These are phyloP conservation scores for Magallana gigas DNA, from an alignment of 1,140 invertebrate species.

Conservation along the genomic window DNA sequence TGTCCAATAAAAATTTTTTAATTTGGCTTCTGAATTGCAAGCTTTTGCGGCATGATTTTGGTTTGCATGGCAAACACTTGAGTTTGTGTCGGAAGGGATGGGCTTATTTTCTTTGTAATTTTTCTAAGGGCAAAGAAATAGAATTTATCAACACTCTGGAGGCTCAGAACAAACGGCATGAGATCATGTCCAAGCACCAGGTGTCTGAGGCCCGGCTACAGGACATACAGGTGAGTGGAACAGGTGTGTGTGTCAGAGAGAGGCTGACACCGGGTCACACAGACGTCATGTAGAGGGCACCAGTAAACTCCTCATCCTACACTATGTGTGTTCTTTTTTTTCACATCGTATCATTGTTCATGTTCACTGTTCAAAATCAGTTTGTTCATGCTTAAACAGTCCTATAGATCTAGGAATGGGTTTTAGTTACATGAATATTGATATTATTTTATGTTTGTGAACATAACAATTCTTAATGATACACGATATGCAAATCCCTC, in stretches of 20 bases:
- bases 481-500: too few species aligned
- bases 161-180: slow-evolving; percentile 95
- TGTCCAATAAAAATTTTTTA: background rate
- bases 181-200: slow-evolving; percentile 82
- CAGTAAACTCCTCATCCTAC: too few species aligned
- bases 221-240: slow-evolving; percentile 81
- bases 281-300: too few species aligned
- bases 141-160: slow-evolving; percentile 98
- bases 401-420: too few species aligned
- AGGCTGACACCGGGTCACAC: too few species aligned
- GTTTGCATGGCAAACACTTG: slow-evolving; percentile 15
- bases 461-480: too few species aligned
- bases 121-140: slow-evolving; percentile 90
- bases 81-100: background rate
- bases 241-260: background rate
- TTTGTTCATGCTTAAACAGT: too few species aligned
- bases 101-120: slow-evolving; percentile 38
- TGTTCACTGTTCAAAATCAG: too few species aligned
- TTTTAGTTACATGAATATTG: too few species aligned
- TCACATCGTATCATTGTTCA: too few species aligned
- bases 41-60: slow-evolving; percentile 14
- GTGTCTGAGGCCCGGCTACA: slow-evolving; percentile 91
- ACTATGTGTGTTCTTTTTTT: too few species aligned
- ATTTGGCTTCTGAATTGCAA: slow-evolving; percentile 8
- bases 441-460: too few species aligned